A percentile compares a stretch with the other conserved stretches of the same genome.
These are phyloP conservation scores for Clanis bilineata DNA, from an alignment of 2,888 invertebrate genomes.

Conservation along the genomic window DNA sequence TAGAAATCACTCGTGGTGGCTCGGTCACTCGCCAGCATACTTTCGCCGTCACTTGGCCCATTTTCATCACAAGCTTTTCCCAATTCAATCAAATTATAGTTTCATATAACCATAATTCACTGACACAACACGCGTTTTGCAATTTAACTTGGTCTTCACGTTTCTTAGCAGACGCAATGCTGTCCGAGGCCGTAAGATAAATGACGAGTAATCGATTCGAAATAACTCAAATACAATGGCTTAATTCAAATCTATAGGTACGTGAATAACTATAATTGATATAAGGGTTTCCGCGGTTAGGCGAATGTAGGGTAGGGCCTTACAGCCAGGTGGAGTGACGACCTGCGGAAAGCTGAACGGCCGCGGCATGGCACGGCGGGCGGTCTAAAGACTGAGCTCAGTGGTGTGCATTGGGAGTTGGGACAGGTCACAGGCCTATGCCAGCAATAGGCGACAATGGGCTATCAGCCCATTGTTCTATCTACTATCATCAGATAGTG, in stretches of 20 bases:
- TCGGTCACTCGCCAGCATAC: conserved; percentile 45
- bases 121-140: conserved; percentile 8
- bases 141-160: not conserved
- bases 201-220: not conserved
- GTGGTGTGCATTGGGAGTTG: too few relatives aligned
- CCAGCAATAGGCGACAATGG: too few relatives aligned
- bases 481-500: too few relatives aligned
- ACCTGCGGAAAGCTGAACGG: too few relatives aligned
- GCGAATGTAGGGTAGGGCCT: too few relatives aligned
- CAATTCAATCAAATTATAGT: conserved; percentile 13
- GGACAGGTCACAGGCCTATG: too few relatives aligned
- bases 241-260: not conserved
- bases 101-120: conserved; percentile 4
- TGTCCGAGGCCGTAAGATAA: not conserved
- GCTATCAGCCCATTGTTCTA: too few relatives aligned
- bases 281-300: too few relatives aligned
- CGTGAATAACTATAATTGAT: too few relatives aligned
- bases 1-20: conserved; percentile 55
- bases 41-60: conserved; percentile 60
- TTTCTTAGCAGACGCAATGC: not conserved
- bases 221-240: not conserved
- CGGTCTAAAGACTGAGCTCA: too few relatives aligned
- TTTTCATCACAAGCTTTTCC: conserved; percentile 48
- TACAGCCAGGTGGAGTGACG: too few relatives aligned
- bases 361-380: too few relatives aligned